Conservation (phyloP, 1,140 invertebrate genomes). For the Proctacanthus coquilletti region DNA sequence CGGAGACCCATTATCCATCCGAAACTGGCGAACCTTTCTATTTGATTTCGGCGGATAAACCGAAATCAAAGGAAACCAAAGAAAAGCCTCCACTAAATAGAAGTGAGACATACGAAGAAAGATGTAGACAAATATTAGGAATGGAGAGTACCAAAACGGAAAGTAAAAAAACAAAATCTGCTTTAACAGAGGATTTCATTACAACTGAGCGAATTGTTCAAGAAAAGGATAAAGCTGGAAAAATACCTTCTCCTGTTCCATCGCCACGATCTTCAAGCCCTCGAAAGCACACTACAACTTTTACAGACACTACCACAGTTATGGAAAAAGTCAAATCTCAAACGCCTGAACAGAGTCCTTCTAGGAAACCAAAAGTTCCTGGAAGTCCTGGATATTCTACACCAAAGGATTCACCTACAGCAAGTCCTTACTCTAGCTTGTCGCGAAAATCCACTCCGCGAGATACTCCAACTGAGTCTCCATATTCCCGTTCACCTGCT, state of each 20-base stretch:
- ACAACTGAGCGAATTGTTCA: conserved; percentile 5
- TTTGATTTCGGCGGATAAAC: background rate
- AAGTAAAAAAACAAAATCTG: background rate
- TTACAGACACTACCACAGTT: too few species aligned
- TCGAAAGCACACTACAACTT: too few species aligned
- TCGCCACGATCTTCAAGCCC: too few species aligned
- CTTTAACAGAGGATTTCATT: conserved; percentile 2
- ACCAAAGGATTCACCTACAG: too few species aligned
- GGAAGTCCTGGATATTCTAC: too few species aligned
- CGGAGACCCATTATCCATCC: conserved; percentile 3
- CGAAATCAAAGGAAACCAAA: conserved; percentile 18
- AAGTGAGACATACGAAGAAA: conserved; percentile 51
- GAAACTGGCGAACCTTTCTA: background rate
- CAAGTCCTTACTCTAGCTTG: too few species aligned
- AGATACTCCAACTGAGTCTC: too few species aligned
- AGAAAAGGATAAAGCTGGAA: too few species aligned
- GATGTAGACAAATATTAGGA: conserved; percentile 46
- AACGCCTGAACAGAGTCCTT: conserved; percentile 8
- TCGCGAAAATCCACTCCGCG: too few species aligned
- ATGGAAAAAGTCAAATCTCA: too few species aligned
- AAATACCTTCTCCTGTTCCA: too few species aligned
- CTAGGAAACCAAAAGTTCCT: conserved; percentile 6
- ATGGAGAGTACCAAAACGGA: conserved; percentile 23
- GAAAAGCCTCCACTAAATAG: conserved; percentile 34
- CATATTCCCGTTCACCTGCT: background rate